Evolutionary conservation across 2,888 invertebrate genomes (phyloP), one percentile per base, ranked within the genome.

Genomic region (Steinernema scapterisci): DNA sequence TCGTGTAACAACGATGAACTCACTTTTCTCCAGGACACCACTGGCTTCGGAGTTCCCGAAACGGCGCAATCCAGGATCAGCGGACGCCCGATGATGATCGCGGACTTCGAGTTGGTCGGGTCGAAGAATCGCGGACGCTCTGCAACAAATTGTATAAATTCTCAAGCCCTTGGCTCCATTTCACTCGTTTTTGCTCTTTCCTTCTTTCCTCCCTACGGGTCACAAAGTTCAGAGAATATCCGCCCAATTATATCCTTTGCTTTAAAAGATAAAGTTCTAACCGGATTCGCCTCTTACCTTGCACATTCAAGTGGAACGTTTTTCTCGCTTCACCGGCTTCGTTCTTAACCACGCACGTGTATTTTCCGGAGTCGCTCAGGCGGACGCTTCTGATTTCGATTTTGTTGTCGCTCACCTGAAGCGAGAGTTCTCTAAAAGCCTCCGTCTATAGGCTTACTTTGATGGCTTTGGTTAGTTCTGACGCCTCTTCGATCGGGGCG

Each of bases 51-150:
- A 0, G 88, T 84, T 0, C 91, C 92, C 5, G 79, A 79, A 0
- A 89, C 90, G 0, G 85, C 79, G 86, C 92, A 92, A 0, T 90
- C 89, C 19, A 92, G 84, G 56, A 89, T 88, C 1, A 91, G 90
- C 11, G 90, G 81, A 72, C 90, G 88, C 0, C 91, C 91, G 85
- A 91, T 90, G 52, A 87, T 79, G 38, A 90, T 80, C 0, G 89
- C 86, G 27, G 83, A 83, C 5, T 81, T 78, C 13, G 76, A 74
- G 73, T 84, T 81, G 19, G 74, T 75, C 46, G 79, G 74, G 75
- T 86, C 85, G n/a, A 82, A 73, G 77, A 89, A 88, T 16, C 77
- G 82, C 13, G 90, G 90, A 6, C 88, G 87, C 54, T 89, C 90
- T 90, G 83, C 63, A 63, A 63, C 31, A 31, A 48, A 5, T 48